Conservation (phyloP, 2,797 vertebrate genomes). For the Florisuga fusca region DNA sequence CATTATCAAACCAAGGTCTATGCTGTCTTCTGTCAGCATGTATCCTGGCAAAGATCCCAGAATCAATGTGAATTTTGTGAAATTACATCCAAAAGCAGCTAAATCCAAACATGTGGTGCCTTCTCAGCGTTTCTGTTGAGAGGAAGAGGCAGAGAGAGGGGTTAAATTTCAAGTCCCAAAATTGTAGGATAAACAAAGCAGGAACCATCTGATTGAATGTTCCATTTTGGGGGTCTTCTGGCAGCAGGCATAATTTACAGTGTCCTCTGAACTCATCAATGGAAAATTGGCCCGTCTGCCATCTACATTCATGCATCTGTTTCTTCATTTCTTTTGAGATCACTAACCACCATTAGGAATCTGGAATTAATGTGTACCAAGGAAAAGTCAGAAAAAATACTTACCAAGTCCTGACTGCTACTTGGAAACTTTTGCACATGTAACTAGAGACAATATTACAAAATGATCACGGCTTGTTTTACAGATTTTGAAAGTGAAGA, state of each 20-base stretch:
- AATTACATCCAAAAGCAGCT: neutral
- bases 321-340: constrained; percentile 48
- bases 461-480: constrained; percentile 8
- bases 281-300: constrained; percentile 31
- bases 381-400: constrained; percentile 38
- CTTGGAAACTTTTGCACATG: constrained; percentile 66
- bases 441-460: constrained; percentile 47
- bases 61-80: neutral
- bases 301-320: constrained; percentile 5
- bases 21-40: constrained; percentile 38
- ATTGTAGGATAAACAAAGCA: neutral
- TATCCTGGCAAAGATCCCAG: constrained; percentile 38
- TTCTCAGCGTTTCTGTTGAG: constrained; percentile 39
- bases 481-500: constrained; percentile 57
- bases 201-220: neutral
- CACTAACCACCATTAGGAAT: constrained; percentile 19
- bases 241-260: neutral
- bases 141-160: neutral
- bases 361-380: constrained; percentile 23
- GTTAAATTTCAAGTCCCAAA: constrained; percentile 17
- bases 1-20: constrained; percentile 57
- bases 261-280: constrained; percentile 1
- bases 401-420: constrained; percentile 32
- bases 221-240: constrained; percentile 31
- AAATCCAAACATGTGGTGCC: neutral